Conservation (phyloP, 2,888 invertebrate genomes). For the Sinodicranocentrus sp. region DNA sequence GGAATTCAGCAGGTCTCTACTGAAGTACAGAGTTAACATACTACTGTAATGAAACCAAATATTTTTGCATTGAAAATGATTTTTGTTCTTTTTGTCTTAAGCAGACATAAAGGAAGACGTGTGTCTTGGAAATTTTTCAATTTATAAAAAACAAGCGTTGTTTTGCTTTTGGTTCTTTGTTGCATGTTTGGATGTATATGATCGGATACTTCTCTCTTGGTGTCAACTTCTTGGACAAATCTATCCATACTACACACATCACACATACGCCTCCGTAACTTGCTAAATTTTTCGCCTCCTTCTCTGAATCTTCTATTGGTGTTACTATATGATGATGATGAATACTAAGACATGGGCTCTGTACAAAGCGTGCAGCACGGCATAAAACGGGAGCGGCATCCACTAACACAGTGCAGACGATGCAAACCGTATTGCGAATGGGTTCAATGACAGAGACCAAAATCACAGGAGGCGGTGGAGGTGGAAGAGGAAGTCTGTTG, state of each 20-base stretch:
- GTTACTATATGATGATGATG: slow-evolving; percentile 6
- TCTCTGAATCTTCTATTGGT: slow-evolving; percentile 3
- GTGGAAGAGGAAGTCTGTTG: slow-evolving; percentile 56
- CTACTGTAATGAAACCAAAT: no score
- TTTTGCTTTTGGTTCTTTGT: slow-evolving; percentile 51
- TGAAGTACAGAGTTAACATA: no score
- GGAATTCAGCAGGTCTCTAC: no score
- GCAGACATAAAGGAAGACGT: no score
- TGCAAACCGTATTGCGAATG: slow-evolving; percentile 75
- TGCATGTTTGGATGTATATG: slow-evolving; percentile 54
- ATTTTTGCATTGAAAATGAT: no score
- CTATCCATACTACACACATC: slow-evolving; percentile 35
- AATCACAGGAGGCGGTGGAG: slow-evolving; percentile 57
- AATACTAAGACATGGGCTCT: slow-evolving; percentile 76
- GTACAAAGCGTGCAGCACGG: slow-evolving; percentile 76
- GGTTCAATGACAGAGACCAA: slow-evolving; percentile 73
- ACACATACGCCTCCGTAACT: slow-evolving; percentile 15
- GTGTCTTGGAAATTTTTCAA: slow-evolving; percentile 14
- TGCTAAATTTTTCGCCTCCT: slow-evolving; percentile 11
- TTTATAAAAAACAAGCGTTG: slow-evolving; percentile 31
- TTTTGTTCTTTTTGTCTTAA: no score
- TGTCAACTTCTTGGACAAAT: slow-evolving; percentile 50
- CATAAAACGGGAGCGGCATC: slow-evolving; percentile 80
- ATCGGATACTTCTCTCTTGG: slow-evolving; percentile 51
- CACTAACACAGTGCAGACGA: slow-evolving; percentile 76